Evolutionary conservation across 2,113 vertebrate genomes (phyloP).

Genomic region (Malurus cyaneus): DNA sequence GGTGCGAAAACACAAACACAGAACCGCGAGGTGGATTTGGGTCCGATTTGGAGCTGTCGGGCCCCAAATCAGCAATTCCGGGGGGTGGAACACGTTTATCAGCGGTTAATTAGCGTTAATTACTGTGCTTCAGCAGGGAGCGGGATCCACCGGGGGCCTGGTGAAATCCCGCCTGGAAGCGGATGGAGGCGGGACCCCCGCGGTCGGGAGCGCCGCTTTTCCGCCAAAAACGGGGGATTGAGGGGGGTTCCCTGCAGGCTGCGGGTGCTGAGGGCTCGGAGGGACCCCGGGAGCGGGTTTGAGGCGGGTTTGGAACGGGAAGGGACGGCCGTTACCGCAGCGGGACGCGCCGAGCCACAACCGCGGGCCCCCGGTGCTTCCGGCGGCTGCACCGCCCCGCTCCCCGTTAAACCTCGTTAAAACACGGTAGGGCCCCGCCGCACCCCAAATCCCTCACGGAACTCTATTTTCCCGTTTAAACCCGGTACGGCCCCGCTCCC

Average conservation of each 20-base stretch:
- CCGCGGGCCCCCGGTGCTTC: too few species aligned
- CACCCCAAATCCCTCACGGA: too few species aligned
- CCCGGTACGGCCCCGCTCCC: too few species aligned
- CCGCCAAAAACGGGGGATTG: not conserved
- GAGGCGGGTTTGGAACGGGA: too few species aligned
- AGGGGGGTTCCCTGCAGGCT: not conserved
- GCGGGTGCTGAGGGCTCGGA: not conserved
- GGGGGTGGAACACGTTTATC: not conserved
- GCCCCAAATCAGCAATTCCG: not conserved
- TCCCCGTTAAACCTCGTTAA: not conserved
- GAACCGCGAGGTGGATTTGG: rapidly evolving
- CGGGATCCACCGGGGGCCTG: not conserved
- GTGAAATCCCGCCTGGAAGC: not conserved
- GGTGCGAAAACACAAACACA: rapidly evolving
- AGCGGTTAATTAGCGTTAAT: not conserved
- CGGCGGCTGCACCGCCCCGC: not conserved
- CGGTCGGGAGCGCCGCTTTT: not conserved
- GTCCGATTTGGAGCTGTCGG: rapidly evolving
- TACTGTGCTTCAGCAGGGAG: not conserved
- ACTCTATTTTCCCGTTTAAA: not conserved
- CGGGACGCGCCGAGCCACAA: not conserved
- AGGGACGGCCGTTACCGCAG: not conserved
- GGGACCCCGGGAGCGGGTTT: not conserved
- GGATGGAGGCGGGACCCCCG: not conserved
- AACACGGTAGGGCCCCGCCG: too few species aligned